A percentile compares a stretch with the other conserved stretches of the same genome.
phyloP scores from a whole-genome alignment of 1,140 invertebrate species.

The Drosophila rufa region DNA sequence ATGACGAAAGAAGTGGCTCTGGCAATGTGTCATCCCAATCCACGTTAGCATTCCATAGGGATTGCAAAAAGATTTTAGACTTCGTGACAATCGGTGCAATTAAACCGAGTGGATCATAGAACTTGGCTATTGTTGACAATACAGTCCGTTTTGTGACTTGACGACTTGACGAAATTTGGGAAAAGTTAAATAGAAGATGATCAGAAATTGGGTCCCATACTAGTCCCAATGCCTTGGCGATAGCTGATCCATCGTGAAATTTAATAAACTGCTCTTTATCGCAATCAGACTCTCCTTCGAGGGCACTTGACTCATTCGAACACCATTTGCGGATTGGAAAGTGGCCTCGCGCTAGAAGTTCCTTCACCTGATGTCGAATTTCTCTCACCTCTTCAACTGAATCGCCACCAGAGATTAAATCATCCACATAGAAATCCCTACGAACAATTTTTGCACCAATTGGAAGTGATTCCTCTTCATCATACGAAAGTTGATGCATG shows the following conservation, averaged over 20 bases:
- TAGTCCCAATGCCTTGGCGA: not conserved
- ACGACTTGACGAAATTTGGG: not conserved
- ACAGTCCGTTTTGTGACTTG: not conserved
- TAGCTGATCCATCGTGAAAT: too few relatives aligned
- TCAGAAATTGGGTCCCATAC: not conserved
- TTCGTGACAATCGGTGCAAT: not conserved
- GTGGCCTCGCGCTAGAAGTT: too few relatives aligned
- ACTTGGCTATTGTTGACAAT: not conserved
- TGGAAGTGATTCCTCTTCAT: too few relatives aligned
- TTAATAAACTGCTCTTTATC: too few relatives aligned
- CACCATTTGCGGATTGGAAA: conserved; percentile 3
- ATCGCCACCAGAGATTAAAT: too few relatives aligned
- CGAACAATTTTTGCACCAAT: too few relatives aligned
- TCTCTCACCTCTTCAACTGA: too few relatives aligned
- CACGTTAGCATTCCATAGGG: not conserved
- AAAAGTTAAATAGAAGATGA: not conserved
- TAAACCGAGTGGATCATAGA: not conserved
- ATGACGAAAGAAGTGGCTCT: not conserved
- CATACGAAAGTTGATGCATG: too few relatives aligned
- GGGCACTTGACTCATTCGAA: not conserved
- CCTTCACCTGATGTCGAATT: too few relatives aligned
- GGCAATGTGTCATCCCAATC: not conserved
- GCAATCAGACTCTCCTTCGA: not conserved
- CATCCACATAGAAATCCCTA: too few relatives aligned
- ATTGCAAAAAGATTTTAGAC: not conserved